Conservation (phyloP, 2,113 vertebrate genomes). For the Lophochroa leadbeateri region DNA sequence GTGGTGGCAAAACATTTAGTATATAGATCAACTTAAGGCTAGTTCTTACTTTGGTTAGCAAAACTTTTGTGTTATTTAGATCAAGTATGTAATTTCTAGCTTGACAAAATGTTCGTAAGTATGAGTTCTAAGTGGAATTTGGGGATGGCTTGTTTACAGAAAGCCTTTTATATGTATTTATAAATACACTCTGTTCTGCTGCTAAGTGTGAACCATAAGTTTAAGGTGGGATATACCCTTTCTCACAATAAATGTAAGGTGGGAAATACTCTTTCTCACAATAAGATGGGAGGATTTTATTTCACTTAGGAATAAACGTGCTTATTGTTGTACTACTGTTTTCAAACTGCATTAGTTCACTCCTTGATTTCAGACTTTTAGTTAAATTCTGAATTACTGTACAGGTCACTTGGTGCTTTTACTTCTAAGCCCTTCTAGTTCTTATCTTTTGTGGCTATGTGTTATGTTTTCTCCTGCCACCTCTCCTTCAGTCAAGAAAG, state of each 20-base stretch:
- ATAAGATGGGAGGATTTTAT: background rate
- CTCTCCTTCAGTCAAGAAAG: background rate
- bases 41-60: background rate
- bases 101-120: background rate
- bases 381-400: background rate
- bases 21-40: background rate
- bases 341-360: background rate
- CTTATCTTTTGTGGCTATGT: background rate
- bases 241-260: background rate
- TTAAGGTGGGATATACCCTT: background rate
- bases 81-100: background rate
- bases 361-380: background rate
- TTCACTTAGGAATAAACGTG: background rate
- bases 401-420: background rate
- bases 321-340: background rate
- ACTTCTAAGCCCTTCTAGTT: background rate
- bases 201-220: background rate
- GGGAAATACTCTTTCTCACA: background rate
- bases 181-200: background rate
- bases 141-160: background rate
- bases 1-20: background rate
- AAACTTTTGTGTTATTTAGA: background rate
- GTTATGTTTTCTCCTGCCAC: background rate
- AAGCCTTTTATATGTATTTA: background rate
- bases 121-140: background rate